Evolutionary conservation across 2,113 vertebrate species (phyloP), one percentile per base, ranked within the genome.

Genomic region (Kobus ellipsiprymnus): DNA sequence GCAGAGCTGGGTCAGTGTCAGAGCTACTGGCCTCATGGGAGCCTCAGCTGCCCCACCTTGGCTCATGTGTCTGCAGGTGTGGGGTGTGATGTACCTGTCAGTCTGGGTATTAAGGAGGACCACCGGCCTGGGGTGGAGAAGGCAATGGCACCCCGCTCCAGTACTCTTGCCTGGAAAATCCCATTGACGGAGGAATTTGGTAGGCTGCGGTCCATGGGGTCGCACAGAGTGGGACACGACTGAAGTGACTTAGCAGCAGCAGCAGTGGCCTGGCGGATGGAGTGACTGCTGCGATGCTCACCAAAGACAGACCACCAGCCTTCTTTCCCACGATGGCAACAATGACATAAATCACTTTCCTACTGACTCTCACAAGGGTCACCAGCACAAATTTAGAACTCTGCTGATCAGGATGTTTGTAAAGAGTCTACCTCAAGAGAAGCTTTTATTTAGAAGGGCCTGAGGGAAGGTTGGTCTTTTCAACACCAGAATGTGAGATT

Each of bases 231-330:
- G 29, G 0, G 60, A 62, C 60, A 62, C 0, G 6, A 30, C 60
- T 62, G 29, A 62, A 62, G 29, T 62, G 29, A 60, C 59, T 30
- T 60, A 29, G 27, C 59, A 30, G 59, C 57, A 13, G 57, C 27
- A 60, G 59, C 59, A 60, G 33, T 0, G 17, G n/a, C 33, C 15
- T 7, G 7, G 29, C 13, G 3, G 4, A 11, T 13, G 88, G 85
- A 60, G 14, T 16, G 57, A 23, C 46, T 0, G 10, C 55, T 14
- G 7, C 27, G 4, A 1, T 0, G 0, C 11, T 7, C 62, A 55
- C 13, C 50, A 16, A 15, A 25, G 29, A 36, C 54, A 59, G 25
- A 50, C 8, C 33, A 6, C 27, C 12, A 44, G 54, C 4, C 48
- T 87, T 52, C 25, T 40, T n/a, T 11, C 44, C 16, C 67, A 9